phyloP scores from a whole-genome alignment of 1,140 invertebrate genomes.

The Zaprionus ghesquierei region DNA sequence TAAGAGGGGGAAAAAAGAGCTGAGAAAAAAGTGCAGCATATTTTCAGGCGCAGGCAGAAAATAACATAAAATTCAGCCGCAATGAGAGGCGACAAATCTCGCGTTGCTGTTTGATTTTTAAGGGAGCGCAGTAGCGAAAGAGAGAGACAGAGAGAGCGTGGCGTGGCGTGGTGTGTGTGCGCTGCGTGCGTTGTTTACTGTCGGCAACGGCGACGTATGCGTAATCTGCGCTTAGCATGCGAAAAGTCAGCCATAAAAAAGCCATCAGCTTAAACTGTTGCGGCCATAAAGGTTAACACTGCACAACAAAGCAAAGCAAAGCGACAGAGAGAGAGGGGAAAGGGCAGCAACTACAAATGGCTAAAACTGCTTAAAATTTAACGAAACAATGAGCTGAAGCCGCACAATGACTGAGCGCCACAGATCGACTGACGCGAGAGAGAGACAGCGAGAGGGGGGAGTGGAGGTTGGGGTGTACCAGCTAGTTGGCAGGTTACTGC shows the following conservation, averaged over 20 bases:
- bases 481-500: neutral
- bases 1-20: neutral
- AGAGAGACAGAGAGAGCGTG: neutral
- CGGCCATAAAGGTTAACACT: conserved; percentile 75
- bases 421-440: conserved; percentile 5
- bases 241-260: conserved; percentile 76
- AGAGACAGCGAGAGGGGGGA: neutral
- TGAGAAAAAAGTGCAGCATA: conserved; percentile 22
- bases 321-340: neutral
- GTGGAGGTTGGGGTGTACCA: neutral
- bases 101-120: conserved; percentile 34
- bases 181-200: conserved; percentile 37
- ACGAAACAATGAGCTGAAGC: conserved; percentile 74
- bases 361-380: conserved; percentile 78
- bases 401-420: conserved; percentile 8
- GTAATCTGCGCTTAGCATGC: conserved; percentile 76
- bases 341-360: conserved; percentile 42
- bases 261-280: conserved; percentile 78
- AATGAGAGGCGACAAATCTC: conserved; percentile 33
- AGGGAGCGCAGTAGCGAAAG: conserved; percentile 1
- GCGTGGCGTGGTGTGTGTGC: conserved; percentile 2
- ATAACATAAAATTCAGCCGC: conserved; percentile 17
- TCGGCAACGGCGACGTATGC: conserved; percentile 60
- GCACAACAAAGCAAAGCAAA: conserved; percentile 37
- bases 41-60: conserved; percentile 23